Evolutionary conservation across 2,888 invertebrate genomes (phyloP).

Genomic region (Pherbina coryleti): DNA sequence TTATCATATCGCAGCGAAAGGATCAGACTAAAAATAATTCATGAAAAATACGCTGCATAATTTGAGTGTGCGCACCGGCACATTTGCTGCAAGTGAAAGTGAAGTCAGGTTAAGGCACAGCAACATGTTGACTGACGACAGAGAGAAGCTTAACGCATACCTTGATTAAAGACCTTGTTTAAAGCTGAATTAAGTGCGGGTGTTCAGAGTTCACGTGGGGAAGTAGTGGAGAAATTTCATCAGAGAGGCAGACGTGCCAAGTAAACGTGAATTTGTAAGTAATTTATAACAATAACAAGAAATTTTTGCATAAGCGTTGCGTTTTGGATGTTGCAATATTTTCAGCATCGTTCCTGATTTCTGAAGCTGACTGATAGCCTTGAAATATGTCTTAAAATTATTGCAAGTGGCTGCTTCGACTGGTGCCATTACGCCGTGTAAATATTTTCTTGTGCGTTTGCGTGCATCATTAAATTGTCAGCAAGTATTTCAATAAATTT

Average conservation of each 20-base stretch:
- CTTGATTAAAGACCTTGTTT: background rate
- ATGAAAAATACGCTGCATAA: conserved; percentile 15
- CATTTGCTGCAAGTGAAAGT: conserved; percentile 22
- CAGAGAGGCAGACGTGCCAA: background rate
- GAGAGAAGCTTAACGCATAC: background rate
- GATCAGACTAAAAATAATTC: background rate
- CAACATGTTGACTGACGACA: background rate
- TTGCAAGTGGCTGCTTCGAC: background rate
- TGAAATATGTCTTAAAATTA: background rate
- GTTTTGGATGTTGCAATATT: no score
- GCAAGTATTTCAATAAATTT: background rate
- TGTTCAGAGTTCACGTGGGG: no score
- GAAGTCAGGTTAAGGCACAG: background rate
- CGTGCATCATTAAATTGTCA: background rate
- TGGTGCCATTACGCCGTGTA: background rate
- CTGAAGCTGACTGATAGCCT: no score
- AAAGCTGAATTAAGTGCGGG: background rate
- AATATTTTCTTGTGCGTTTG: background rate
- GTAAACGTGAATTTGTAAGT: background rate
- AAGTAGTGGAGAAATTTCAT: background rate
- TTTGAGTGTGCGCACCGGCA: background rate
- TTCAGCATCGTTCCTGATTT: no score
- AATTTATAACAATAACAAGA: no score
- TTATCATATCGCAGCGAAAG: conserved; percentile 4
- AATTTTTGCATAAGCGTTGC: no score